These are phyloP conservation scores for Dione juno DNA, from an alignment of 2,888 invertebrate genomes.

Conservation along the genomic window DNA sequence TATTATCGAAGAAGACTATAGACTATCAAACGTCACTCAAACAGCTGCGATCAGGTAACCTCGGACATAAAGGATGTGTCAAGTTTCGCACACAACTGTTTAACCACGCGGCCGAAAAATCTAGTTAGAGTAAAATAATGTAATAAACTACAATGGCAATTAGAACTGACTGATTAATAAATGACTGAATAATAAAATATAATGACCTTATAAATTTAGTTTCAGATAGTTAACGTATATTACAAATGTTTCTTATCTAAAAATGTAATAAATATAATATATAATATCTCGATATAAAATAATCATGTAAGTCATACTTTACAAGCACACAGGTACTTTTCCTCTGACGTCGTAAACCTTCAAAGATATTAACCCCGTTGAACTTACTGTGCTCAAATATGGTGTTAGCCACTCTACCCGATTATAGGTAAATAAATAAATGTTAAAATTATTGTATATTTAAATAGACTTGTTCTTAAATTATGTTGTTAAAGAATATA, in stretches of 20 bases:
- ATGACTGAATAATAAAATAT: neutral
- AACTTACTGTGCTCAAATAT: conserved; percentile 16
- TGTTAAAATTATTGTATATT: neutral
- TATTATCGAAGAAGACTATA: too few relatives aligned
- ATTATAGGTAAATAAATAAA: conserved; percentile 25
- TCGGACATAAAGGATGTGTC: too few relatives aligned
- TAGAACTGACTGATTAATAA: too few relatives aligned
- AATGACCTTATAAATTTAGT: too few relatives aligned
- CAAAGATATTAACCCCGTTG: conserved; percentile 44
- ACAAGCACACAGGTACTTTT: neutral
- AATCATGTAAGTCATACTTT: neutral
- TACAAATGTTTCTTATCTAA: neutral
- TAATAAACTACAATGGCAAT: neutral
- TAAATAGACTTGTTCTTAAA: neutral
- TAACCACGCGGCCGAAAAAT: too few relatives aligned
- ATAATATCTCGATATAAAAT: neutral
- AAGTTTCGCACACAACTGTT: too few relatives aligned
- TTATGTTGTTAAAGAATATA: neutral
- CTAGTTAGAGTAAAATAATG: neutral
- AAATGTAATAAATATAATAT: neutral
- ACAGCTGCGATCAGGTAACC: too few relatives aligned
- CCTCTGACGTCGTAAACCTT: conserved; percentile 26
- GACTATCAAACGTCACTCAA: too few relatives aligned
- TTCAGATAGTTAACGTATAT: neutral
- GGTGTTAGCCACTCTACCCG: conserved; percentile 27